These are phyloP conservation scores for Lapara coniferarum DNA, from an alignment of 2,888 invertebrate species.

Conservation along the genomic window DNA sequence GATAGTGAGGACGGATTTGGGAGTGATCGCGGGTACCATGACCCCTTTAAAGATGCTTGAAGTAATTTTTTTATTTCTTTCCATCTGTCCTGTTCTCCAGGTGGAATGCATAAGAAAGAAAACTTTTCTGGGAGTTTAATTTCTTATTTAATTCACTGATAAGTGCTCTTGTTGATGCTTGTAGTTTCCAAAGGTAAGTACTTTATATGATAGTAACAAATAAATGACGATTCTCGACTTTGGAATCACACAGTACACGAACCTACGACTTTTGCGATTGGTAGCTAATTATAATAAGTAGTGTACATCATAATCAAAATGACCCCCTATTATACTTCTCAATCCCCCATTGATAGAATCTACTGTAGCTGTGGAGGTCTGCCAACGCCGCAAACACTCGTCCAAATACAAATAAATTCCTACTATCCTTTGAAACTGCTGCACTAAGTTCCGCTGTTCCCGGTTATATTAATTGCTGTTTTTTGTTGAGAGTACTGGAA, in stretches of 20 bases:
- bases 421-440: slow-evolving; percentile 18
- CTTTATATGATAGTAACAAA: not conserved
- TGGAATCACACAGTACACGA: too few relatives aligned
- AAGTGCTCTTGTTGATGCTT: too few relatives aligned
- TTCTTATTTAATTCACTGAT: too few relatives aligned
- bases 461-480: slow-evolving; percentile 4
- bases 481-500: not conserved
- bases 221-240: not conserved
- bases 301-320: too few relatives aligned
- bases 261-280: too few relatives aligned
- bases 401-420: slow-evolving; percentile 19
- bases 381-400: slow-evolving; percentile 15
- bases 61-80: not conserved
- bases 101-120: too few relatives aligned
- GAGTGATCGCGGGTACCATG: not conserved
- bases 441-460: slow-evolving; percentile 12
- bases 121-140: too few relatives aligned
- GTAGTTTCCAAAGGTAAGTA: too few relatives aligned
- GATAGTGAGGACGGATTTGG: not conserved
- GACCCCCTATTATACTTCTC: not conserved
- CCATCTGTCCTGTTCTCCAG: not conserved
- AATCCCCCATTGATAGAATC: not conserved
- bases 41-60: not conserved
- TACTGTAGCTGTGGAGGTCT: slow-evolving; percentile 10
- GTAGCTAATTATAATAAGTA: too few relatives aligned